These are phyloP conservation scores for Rhagium mordax DNA, from an alignment of 2,888 invertebrate genomes.

Conservation along the genomic window DNA sequence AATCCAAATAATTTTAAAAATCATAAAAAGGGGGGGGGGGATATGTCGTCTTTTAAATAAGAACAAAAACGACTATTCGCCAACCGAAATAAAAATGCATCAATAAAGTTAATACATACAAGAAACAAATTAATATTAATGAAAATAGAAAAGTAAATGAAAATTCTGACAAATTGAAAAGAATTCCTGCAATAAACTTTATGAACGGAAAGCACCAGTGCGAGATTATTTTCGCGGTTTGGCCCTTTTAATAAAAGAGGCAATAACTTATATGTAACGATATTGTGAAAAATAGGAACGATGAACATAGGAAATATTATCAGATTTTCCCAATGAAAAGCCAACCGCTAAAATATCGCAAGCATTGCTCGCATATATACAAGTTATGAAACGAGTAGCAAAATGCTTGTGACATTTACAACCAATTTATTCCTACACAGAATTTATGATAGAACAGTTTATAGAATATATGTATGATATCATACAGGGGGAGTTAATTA, in stretches of 20 bases:
- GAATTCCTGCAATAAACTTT: not conserved
- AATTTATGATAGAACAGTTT: conserved; percentile 23
- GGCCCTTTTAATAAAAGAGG: conserved; percentile 9
- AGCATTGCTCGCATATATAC: conserved; percentile 20
- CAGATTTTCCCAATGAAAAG: conserved; percentile 29
- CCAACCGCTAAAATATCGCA: conserved; percentile 18
- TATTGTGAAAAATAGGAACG: conserved; percentile 15
- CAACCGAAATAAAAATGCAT: no score
- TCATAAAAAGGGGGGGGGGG: no score
- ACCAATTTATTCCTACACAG: conserved; percentile 22
- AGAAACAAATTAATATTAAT: no score
- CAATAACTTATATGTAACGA: conserved; percentile 15
- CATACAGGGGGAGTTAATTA: not conserved
- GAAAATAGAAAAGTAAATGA: no score
- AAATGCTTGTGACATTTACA: conserved; percentile 26
- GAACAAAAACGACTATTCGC: no score
- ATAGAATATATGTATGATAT: conserved; percentile 4
- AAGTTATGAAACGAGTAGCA: conserved; percentile 29
- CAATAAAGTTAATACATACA: no score
- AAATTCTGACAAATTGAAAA: not conserved
- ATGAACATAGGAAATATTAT: conserved; percentile 16
- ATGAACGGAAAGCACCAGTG: not conserved
- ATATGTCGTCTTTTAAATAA: no score
- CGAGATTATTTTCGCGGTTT: not conserved
- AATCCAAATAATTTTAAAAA: no score